Conservation (phyloP, 2,797 vertebrate species). For the Neopelma chrysocephalum region DNA sequence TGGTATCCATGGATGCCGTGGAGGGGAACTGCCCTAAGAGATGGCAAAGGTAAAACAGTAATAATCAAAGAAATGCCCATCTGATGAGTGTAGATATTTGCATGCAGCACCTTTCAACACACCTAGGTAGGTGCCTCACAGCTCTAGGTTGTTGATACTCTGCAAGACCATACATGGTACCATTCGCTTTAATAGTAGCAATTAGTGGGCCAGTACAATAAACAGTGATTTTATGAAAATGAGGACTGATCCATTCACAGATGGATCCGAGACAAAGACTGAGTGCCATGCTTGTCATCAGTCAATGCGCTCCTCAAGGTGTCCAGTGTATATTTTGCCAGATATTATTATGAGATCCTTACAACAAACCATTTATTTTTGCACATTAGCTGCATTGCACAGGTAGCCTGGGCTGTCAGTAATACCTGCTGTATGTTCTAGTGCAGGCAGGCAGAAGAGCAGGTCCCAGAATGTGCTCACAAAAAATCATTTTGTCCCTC, state of each 20-base stretch:
- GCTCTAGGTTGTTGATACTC: background rate
- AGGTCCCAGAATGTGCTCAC: background rate
- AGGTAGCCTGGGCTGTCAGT: background rate
- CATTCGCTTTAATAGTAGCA: background rate
- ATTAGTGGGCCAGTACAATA: background rate
- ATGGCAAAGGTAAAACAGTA: background rate
- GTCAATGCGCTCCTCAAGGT: background rate
- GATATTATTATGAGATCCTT: background rate
- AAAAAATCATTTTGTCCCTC: background rate
- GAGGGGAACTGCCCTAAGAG: background rate
- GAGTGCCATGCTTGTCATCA: background rate
- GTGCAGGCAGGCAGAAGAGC: background rate
- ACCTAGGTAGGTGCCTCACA: background rate
- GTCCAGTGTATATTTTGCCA: background rate
- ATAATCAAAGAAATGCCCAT: background rate
- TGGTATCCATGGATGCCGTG: background rate
- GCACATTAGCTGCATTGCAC: background rate
- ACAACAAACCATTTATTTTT: background rate
- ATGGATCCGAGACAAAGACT: background rate
- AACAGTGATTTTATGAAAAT: background rate
- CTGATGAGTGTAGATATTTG: background rate
- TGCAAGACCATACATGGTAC: background rate
- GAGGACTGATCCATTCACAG: background rate
- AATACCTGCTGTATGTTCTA: background rate
- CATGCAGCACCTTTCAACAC: background rate